phyloP scores from a whole-genome alignment of 1,140 invertebrate genomes.

The Cherax destructor region DNA sequence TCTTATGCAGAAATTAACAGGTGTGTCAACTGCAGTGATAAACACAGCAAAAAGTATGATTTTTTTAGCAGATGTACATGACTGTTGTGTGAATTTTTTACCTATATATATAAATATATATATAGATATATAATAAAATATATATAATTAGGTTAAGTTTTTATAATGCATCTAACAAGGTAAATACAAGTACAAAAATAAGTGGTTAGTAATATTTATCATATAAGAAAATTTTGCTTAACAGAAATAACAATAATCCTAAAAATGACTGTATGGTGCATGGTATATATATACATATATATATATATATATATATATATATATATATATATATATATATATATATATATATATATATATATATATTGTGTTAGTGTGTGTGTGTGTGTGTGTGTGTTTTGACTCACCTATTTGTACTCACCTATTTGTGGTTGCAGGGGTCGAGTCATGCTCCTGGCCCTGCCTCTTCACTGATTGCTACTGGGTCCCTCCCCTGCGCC shows the following conservation, averaged over 20 bases:
- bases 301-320: too few species aligned
- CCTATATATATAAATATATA: conserved; percentile 33
- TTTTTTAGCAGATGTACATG: conserved; percentile 17
- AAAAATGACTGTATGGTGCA: not conserved
- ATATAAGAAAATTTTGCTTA: not conserved
- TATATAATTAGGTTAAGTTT: conserved; percentile 44
- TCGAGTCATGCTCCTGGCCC: too few species aligned
- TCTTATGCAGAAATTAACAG: too few species aligned
- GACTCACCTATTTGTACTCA: too few species aligned
- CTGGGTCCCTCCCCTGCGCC: too few species aligned
- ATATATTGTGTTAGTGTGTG: too few species aligned
- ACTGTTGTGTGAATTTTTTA: conserved; percentile 6
- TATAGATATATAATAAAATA: conserved; percentile 9
- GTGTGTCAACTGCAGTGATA: not conserved
- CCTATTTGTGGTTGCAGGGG: too few species aligned
- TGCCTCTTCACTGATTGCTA: too few species aligned
- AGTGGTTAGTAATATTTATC: not conserved
- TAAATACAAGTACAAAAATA: not conserved
- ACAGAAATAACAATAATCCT: not conserved
- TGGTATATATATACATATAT: too few species aligned
- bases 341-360: too few species aligned
- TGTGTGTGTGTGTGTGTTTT: too few species aligned
- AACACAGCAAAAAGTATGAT: not conserved
- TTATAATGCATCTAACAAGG: conserved; percentile 38
- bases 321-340: too few species aligned